These are phyloP conservation scores for Leucoraja ocellata DNA, from an alignment of 2,797 vertebrate genomes.

Conservation along the genomic window DNA sequence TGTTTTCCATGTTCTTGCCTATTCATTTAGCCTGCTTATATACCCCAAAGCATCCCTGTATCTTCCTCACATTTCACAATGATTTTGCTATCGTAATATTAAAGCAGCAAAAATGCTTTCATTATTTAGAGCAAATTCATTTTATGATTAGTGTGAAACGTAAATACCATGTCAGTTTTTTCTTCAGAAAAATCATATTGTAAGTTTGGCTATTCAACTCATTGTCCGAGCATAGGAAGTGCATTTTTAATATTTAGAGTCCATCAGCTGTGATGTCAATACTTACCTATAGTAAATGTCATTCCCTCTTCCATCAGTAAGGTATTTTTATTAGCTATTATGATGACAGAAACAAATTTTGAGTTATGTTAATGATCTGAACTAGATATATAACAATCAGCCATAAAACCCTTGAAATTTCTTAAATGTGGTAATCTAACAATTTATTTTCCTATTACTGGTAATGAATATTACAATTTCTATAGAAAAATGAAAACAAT, in stretches of 20 bases:
- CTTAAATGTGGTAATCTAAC: neutral
- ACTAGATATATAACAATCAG: conserved; percentile 24
- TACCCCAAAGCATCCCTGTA: no score
- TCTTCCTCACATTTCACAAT: no score
- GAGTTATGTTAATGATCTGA: conserved; percentile 2
- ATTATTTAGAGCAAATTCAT: neutral
- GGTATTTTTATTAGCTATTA: conserved; percentile 76
- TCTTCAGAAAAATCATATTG: neutral
- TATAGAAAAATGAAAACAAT: neutral
- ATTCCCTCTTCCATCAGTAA: conserved; percentile 89
- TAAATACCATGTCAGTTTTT: neutral
- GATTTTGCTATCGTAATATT: neutral
- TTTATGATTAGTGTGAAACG: neutral
- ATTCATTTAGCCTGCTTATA: no score
- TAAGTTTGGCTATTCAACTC: neutral
- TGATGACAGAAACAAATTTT: conserved; percentile 49
- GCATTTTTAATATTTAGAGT: neutral
- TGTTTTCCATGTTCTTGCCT: no score
- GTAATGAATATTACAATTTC: neutral
- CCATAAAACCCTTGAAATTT: neutral
- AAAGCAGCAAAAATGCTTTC: neutral
- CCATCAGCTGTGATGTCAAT: conserved; percentile 28
- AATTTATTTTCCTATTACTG: neutral
- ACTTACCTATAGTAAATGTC: conserved; percentile 90
- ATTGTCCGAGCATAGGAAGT: neutral